Base-by-base conservation (phyloP, 1,140 invertebrate genomes). In the Tetranychus cinnabarinus region DNA sequence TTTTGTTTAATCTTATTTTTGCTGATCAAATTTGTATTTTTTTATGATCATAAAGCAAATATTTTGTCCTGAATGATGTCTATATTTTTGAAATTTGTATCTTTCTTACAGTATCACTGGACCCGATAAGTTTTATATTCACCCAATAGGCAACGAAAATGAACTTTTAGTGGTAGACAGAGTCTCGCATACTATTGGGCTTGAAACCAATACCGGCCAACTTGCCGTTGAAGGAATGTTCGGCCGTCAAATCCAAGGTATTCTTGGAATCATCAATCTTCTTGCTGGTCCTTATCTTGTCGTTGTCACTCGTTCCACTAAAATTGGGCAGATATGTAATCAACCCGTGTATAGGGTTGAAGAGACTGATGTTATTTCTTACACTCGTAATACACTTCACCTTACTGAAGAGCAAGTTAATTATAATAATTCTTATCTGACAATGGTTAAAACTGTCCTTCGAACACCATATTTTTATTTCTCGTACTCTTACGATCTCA, bases 401-500 rank as follows among this genome's bases (percentile, higher is more conserved):
- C 76, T 96, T 13, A 89, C 81, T 62, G 80, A 83, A 66, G 77
- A 81, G 69, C 84, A 91, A 80, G 77, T 79, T 58, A 77, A 81
- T 66, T 72, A 85, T 71, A 89, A 93, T 71, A 78, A 77, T 48
- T 76, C 75, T 13, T 95, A 91, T 69, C 69, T 89, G 60, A 76
- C 79, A 0, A 87, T 96, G 85, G 68, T 95, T 2, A 81, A 85
- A 46, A 63, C 58, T 56, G 80, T 86, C 0, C 72, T 96, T 58
- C 79, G 81, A 55, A 84, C 82, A 12, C 85, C 86, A 8, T 79
- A 80, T 64, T 88, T 88, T 65, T 95, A 95, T 72, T 95, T 88
- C 74, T 93, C 88, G 39, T 84, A 91, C 63, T 82, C 84, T 1
- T 93, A 91, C 70, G 92, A 98, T 74, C 70, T 98, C 31, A 93